phyloP scores from a whole-genome alignment of 1,140 invertebrate genomes.

The Akabosia matsudoensis region DNA sequence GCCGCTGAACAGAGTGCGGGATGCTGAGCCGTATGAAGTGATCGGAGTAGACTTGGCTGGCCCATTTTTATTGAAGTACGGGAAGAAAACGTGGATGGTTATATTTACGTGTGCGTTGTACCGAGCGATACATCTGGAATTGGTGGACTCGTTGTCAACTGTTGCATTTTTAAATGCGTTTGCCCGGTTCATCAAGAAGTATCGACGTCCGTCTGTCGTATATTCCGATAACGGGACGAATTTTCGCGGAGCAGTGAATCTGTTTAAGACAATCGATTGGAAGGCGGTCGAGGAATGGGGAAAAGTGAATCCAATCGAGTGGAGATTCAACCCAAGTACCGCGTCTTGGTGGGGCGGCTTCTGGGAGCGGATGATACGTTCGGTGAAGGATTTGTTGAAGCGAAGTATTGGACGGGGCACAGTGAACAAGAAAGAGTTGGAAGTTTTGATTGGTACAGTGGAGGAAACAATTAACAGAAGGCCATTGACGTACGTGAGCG shows the following conservation, averaged over 20 bases:
- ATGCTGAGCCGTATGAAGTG: constrained; percentile 47
- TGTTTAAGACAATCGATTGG: background rate
- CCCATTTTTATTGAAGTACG: constrained; percentile 46
- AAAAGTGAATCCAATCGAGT: background rate
- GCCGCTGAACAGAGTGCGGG: constrained; percentile 46
- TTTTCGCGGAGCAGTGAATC: background rate
- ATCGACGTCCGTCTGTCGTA: background rate
- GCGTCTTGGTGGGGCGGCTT: background rate
- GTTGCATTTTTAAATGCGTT: background rate
- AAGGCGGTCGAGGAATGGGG: background rate
- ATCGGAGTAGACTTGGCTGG: constrained; percentile 50
- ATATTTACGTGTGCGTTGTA: constrained; percentile 51
- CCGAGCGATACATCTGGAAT: constrained; percentile 52
- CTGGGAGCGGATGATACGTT: background rate
- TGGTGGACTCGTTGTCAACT: background rate
- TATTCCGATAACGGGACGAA: background rate
- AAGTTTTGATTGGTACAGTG: background rate
- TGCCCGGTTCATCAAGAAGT: background rate
- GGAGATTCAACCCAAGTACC: background rate
- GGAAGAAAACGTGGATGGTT: constrained; percentile 48
- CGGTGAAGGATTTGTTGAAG: background rate
- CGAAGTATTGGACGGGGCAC: background rate
- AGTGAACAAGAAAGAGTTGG: background rate
- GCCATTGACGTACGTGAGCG: background rate
- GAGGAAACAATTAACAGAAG: background rate